Percentiles rank a stretch among this genome's conserved stretches.
These are phyloP conservation scores for Planococcus citri DNA, from an alignment of 1,140 invertebrate species.

Conservation along the genomic window DNA sequence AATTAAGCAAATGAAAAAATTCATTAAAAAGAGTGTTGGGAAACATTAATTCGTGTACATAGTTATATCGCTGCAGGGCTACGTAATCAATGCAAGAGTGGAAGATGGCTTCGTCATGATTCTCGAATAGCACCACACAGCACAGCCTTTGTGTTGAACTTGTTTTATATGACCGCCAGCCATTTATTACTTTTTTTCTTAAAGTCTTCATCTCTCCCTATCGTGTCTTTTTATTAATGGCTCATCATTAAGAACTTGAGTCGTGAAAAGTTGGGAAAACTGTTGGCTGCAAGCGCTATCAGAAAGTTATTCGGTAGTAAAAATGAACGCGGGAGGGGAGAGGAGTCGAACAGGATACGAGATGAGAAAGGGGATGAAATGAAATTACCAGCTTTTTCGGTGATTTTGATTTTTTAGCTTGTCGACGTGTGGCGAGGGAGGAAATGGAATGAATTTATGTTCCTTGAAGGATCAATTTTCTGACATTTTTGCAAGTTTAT, in stretches of 20 bases:
- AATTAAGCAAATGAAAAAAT: background rate
- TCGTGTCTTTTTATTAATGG: constrained; percentile 1
- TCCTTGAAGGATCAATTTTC: too few relatives aligned
- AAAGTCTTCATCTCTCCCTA: background rate
- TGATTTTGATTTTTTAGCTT: too few relatives aligned
- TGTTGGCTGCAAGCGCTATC: too few relatives aligned
- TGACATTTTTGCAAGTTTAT: too few relatives aligned
- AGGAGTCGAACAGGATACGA: too few relatives aligned
- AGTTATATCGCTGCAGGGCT: background rate
- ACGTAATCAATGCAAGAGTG: background rate
- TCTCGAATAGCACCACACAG: background rate
- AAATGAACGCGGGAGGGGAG: too few relatives aligned
- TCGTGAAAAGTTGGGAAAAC: background rate
- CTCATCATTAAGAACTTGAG: background rate
- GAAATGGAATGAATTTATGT: too few relatives aligned
- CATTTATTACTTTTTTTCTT: background rate
- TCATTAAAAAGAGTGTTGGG: background rate
- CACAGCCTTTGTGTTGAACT: background rate
- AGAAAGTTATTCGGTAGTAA: too few relatives aligned
- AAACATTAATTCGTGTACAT: background rate
- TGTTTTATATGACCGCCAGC: background rate
- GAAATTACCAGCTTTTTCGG: too few relatives aligned
- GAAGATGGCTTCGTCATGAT: background rate
- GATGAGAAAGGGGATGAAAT: too few relatives aligned
- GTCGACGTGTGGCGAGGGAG: too few relatives aligned